Conservation (phyloP, 1,140 invertebrate genomes). For the Pachyrhynchus sulphureomaculatus region DNA sequence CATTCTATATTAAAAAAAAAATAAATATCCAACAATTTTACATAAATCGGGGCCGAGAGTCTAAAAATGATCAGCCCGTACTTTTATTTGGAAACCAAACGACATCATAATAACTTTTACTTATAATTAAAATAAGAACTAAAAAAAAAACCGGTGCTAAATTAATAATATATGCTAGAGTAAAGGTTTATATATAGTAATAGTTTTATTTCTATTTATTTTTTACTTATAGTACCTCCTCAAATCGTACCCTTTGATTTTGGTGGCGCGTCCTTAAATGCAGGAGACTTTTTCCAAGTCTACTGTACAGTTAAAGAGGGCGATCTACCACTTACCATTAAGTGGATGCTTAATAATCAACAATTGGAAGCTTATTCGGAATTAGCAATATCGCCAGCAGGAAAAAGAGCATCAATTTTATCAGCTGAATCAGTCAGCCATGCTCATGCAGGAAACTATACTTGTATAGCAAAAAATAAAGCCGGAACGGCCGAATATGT, state of each 20-base stretch:
- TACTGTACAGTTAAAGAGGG: constrained; percentile 58
- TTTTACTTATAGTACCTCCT: constrained; percentile 51
- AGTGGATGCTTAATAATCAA: constrained; percentile 48
- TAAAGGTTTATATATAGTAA: no score
- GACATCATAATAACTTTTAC: no score
- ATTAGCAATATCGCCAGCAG: constrained; percentile 56
- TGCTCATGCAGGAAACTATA: constrained; percentile 65
- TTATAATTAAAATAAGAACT: no score
- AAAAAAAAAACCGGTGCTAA: no score
- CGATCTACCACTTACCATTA: constrained; percentile 56
- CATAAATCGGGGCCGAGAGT: no score
- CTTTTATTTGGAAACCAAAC: no score
- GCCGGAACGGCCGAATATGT: constrained; percentile 62
- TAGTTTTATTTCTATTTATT: no score
- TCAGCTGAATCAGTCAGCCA: constrained; percentile 61
- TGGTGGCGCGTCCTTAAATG: constrained; percentile 54
- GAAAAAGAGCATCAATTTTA: constrained; percentile 63
- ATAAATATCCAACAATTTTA: no score
- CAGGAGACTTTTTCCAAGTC: constrained; percentile 57
- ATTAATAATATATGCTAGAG: no score
- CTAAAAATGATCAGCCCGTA: no score
- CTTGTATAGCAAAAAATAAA: constrained; percentile 65
- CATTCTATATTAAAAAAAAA: no score
- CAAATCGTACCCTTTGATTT: constrained; percentile 56
- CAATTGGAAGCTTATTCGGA: constrained; percentile 27